phyloP scores from a whole-genome alignment of 2,888 invertebrate genomes.

The Yponomeuta cagnagella region DNA sequence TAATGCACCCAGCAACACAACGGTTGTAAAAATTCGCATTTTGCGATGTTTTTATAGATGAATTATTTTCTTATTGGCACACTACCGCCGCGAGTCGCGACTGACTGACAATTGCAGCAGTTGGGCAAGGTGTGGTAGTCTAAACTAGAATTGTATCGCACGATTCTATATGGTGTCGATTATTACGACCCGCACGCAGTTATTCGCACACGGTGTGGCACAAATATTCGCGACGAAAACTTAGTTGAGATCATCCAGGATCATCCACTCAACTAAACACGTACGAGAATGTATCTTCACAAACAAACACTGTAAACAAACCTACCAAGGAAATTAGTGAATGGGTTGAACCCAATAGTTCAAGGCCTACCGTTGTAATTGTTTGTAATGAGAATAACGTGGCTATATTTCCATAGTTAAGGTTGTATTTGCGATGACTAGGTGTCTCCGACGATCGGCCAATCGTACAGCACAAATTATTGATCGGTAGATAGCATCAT shows the following conservation, averaged over 20 bases:
- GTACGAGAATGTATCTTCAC: background rate
- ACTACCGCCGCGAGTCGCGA: background rate
- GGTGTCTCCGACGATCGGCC: background rate
- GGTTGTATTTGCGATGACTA: background rate
- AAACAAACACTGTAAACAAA: background rate
- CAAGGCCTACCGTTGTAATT: constrained; percentile 3
- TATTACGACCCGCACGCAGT: background rate
- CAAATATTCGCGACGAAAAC: background rate
- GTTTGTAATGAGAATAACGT: background rate
- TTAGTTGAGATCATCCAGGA: background rate
- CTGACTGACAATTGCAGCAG: background rate
- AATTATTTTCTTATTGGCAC: background rate
- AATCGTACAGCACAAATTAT: background rate
- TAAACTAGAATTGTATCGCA: background rate
- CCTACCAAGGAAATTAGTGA: background rate
- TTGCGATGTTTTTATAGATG: background rate
- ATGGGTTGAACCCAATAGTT: background rate
- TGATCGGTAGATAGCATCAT: background rate
- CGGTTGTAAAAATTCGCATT: background rate
- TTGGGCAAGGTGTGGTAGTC: background rate
- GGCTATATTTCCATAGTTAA: background rate
- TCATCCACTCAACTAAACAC: background rate
- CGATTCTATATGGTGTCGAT: background rate
- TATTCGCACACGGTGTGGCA: background rate
- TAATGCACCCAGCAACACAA: background rate